These are phyloP conservation scores for Entomobrya proxima DNA, from an alignment of 2,888 invertebrate species.

Conservation along the genomic window DNA sequence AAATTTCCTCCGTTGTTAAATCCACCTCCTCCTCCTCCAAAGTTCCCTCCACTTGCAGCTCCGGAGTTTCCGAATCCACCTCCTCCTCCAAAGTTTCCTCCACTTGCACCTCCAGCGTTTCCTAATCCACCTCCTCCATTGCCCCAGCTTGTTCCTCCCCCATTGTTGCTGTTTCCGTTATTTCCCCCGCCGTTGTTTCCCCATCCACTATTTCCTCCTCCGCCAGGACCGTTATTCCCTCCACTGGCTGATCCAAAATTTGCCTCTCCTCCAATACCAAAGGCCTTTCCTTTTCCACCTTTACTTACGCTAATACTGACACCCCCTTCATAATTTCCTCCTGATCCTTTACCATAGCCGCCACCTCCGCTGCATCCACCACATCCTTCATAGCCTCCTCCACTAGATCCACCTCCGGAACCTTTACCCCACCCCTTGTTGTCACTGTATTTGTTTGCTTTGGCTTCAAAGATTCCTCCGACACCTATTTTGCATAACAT, in stretches of 20 bases:
- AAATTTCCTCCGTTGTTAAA: background rate
- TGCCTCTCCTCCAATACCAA: too few relatives aligned
- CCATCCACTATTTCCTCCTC: background rate
- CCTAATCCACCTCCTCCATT: slow-evolving; percentile 3
- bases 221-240: too few relatives aligned
- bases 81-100: background rate
- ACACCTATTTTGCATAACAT: slow-evolving; percentile 21
- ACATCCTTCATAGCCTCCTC: background rate
- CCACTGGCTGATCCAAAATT: too few relatives aligned
- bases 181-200: slow-evolving; percentile 4
- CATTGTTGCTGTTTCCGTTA: background rate
- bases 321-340: background rate
- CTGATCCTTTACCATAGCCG: background rate
- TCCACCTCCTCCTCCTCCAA: background rate
- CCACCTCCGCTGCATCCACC: background rate
- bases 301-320: background rate
- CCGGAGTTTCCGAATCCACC: slow-evolving; percentile 7
- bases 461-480: slow-evolving; percentile 40
- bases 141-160: background rate
- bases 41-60: background rate
- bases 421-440: slow-evolving; percentile 11
- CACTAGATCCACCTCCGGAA: background rate
- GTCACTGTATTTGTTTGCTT: slow-evolving; percentile 5
- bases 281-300: background rate
- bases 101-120: background rate